Conservation (phyloP, 2,888 invertebrate species). For the Tetragnatha montana region DNA sequence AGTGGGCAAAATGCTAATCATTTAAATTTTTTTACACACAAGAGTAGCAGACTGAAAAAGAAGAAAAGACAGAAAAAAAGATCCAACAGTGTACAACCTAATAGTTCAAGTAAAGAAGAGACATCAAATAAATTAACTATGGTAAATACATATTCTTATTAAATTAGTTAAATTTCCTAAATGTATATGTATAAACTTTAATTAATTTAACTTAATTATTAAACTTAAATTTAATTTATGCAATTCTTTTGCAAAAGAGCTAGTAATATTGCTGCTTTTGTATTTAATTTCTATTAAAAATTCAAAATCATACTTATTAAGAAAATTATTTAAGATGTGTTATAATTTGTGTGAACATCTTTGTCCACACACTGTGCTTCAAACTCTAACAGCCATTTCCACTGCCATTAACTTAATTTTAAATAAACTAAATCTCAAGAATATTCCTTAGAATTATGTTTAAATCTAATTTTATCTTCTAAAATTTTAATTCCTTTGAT, state of each 20-base stretch:
- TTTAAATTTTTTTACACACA: neutral
- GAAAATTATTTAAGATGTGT: neutral
- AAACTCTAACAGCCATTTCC: too few relatives aligned
- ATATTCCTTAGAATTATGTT: too few relatives aligned
- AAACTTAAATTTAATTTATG: too few relatives aligned
- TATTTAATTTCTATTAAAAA: neutral
- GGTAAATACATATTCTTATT: neutral
- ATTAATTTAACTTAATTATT: too few relatives aligned
- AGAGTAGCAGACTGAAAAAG: conserved; percentile 12
- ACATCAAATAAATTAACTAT: conserved; percentile 11
- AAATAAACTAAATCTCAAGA: too few relatives aligned
- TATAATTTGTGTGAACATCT: neutral
- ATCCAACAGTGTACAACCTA: neutral
- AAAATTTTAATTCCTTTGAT: too few relatives aligned
- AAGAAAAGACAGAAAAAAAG: conserved; percentile 35
- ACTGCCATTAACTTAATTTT: too few relatives aligned
- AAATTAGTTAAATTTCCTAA: neutral
- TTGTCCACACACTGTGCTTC: too few relatives aligned
- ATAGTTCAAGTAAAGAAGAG: conserved; percentile 1
- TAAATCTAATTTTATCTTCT: too few relatives aligned
- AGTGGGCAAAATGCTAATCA: conserved; percentile 7
- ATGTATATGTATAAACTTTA: too few relatives aligned
- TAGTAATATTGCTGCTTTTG: too few relatives aligned
- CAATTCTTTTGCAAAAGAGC: too few relatives aligned
- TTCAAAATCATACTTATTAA: neutral